Evolutionary conservation across 2,888 invertebrate genomes (phyloP).

Genomic region (Watsonalla binaria): DNA sequence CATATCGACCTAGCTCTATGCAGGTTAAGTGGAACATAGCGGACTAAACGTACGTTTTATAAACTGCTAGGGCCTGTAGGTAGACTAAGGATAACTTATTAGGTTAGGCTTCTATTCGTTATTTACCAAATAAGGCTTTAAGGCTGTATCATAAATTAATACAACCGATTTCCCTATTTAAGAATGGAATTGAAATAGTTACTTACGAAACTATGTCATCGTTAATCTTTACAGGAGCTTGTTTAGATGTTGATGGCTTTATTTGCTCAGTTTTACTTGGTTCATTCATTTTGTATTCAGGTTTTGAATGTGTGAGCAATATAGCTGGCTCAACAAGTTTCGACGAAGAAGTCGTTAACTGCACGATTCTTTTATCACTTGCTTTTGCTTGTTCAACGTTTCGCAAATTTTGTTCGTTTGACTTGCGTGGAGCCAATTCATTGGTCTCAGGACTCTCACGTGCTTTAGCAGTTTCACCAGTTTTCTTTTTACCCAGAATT

Average conservation of each 20-base stretch:
- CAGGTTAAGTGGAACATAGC: too few species aligned
- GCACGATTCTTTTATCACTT: neutral
- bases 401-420: constrained; percentile 4
- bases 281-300: neutral
- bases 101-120: too few species aligned
- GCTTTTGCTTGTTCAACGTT: neutral
- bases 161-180: too few species aligned
- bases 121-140: too few species aligned
- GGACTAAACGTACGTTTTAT: too few species aligned
- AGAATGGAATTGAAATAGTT: constrained; percentile 2
- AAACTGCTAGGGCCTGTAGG: too few species aligned
- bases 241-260: constrained; percentile 8
- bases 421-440: constrained; percentile 2
- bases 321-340: neutral
- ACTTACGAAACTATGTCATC: constrained; percentile 40
- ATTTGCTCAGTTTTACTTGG: neutral
- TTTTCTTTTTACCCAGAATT: neutral
- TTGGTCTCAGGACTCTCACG: neutral
- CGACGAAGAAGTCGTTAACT: neutral
- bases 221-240: neutral
- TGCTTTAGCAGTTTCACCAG: neutral
- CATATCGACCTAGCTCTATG: too few species aligned
- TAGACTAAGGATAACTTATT: too few species aligned
- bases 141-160: too few species aligned
- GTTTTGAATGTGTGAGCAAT: neutral